These are phyloP conservation scores for Tholera decimalis DNA, from an alignment of 2,888 invertebrate species.

Conservation along the genomic window DNA sequence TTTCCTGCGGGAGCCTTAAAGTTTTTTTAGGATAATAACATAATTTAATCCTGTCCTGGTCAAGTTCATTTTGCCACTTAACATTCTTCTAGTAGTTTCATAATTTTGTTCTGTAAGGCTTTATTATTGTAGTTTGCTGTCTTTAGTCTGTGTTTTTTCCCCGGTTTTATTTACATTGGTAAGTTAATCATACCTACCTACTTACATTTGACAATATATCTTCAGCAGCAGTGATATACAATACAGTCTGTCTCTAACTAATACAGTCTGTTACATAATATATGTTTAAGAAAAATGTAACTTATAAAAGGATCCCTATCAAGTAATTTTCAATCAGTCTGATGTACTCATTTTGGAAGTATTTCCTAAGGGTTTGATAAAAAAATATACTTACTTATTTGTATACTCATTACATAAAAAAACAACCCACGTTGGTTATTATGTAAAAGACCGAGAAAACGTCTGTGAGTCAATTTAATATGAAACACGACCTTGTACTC, in stretches of 20 bases:
- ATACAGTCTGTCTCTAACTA: no score
- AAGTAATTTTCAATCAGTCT: no score
- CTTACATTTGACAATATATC: neutral
- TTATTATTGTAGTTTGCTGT: slow-evolving; percentile 8
- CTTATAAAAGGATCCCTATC: no score
- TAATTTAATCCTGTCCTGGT: slow-evolving; percentile 34
- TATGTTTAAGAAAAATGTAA: no score
- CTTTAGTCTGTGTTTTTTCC: neutral
- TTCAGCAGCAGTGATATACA: no score
- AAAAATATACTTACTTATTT: no score
- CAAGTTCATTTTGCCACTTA: slow-evolving; percentile 33
- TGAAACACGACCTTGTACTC: slow-evolving; percentile 26
- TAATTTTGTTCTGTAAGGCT: slow-evolving; percentile 27
- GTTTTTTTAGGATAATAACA: slow-evolving; percentile 52
- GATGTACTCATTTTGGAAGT: no score
- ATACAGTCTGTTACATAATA: no score
- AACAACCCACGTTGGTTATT: no score
- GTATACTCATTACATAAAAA: neutral
- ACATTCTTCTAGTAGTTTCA: slow-evolving; percentile 14
- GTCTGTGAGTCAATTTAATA: slow-evolving; percentile 20
- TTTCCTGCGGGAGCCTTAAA: slow-evolving; percentile 54
- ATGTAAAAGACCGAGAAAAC: slow-evolving; percentile 4
- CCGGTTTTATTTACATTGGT: neutral
- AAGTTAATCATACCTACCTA: no score
- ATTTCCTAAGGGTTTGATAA: no score